Evolutionary conservation across 2,797 vertebrate species (phyloP).

Genomic region (Eurystomus glaucurus): DNA sequence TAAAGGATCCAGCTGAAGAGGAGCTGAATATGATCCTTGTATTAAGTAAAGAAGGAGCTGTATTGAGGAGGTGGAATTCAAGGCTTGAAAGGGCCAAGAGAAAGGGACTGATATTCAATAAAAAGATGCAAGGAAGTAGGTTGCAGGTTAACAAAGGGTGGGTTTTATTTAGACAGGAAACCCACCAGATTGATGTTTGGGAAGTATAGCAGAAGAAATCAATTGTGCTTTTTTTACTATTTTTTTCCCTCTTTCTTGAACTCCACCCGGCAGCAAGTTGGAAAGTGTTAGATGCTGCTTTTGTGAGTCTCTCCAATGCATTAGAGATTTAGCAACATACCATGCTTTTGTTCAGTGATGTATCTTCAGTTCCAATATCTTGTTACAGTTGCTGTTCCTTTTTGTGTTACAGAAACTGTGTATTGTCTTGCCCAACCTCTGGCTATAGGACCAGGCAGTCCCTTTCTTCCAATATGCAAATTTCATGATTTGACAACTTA

Average conservation of each 20-base stretch:
- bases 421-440: background rate
- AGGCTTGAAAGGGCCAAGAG: background rate
- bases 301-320: background rate
- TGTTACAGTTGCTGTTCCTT: background rate
- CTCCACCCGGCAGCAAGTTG: background rate
- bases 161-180: background rate
- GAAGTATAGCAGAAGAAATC: background rate
- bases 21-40: background rate
- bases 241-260: too few relatives aligned
- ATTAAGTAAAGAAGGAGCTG: background rate
- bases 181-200: background rate
- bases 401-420: background rate
- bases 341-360: background rate
- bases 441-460: background rate
- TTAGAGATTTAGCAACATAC: background rate
- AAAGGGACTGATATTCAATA: background rate
- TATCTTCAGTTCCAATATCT: background rate
- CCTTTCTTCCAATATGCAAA: background rate
- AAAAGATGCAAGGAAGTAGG: background rate
- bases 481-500: background rate
- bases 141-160: background rate
- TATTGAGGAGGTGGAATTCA: background rate
- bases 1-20: background rate
- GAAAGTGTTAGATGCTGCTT: background rate
- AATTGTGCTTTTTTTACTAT: rapidly evolving